phyloP scores from a whole-genome alignment of 2,797 vertebrate species.

The Alauda arvensis region DNA sequence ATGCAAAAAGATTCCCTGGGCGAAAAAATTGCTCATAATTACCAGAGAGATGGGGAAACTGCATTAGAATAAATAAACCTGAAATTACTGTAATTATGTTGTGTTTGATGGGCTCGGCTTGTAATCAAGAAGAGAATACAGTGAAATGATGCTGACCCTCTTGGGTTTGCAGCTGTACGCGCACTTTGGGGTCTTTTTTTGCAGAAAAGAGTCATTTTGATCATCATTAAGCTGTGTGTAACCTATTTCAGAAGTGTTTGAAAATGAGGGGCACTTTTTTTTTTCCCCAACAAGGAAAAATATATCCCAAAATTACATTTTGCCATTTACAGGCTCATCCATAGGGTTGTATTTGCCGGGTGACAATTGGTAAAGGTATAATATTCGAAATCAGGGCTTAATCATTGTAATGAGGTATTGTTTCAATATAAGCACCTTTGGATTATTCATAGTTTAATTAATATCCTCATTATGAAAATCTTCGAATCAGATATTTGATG shows the following conservation, averaged over 20 bases:
- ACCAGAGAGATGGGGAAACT: constrained; percentile 99
- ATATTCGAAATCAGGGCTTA: constrained; percentile 77
- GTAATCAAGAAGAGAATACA: constrained; percentile 99
- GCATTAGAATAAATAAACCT: constrained; percentile 99
- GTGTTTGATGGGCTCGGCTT: constrained; percentile 99
- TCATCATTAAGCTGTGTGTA: constrained; percentile 84
- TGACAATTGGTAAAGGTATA: constrained; percentile 74
- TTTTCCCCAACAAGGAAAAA: constrained; percentile 60
- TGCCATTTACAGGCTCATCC: constrained; percentile 71
- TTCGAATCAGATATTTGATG: constrained; percentile 79
- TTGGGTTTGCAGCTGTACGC: constrained; percentile 96
- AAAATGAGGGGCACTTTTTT: constrained; percentile 79
- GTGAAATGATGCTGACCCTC: constrained; percentile 99
- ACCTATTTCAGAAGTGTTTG: constrained; percentile 83
- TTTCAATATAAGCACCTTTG: constrained; percentile 80
- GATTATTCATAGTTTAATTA: constrained; percentile 82
- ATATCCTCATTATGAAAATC: constrained; percentile 81
- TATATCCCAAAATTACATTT: constrained; percentile 77
- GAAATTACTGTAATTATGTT: constrained; percentile 99
- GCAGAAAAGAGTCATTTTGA: constrained; percentile 82
- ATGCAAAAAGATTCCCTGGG: constrained; percentile 97
- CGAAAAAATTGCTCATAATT: constrained; percentile 99
- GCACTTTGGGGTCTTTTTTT: constrained; percentile 83
- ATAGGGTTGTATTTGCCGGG: constrained; percentile 73
- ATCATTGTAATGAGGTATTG: constrained; percentile 81